Evolutionary conservation across 2,888 invertebrate species (phyloP).

Genomic region (Ectemnius cavifrons): DNA sequence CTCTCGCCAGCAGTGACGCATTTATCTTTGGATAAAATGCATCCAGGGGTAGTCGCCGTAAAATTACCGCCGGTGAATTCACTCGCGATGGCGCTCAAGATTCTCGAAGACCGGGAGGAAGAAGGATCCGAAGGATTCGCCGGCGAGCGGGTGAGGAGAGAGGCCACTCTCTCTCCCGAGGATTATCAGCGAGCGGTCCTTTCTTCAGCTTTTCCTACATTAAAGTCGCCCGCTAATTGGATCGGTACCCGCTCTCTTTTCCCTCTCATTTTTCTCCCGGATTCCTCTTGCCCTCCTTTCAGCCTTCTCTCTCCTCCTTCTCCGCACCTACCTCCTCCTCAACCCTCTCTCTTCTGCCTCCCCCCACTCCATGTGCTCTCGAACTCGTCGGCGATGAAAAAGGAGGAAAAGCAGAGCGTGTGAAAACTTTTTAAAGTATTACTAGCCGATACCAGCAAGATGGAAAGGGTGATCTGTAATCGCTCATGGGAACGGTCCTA

Average conservation of each 20-base stretch:
- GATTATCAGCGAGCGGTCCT: slow-evolving; percentile 66
- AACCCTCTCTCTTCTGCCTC: background rate
- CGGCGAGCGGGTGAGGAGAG: slow-evolving; percentile 32
- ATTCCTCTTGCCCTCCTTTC: slow-evolving; percentile 27
- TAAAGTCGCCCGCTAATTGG: slow-evolving; percentile 71
- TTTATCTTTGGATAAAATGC: slow-evolving; percentile 62
- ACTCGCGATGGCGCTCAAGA: slow-evolving; percentile 50
- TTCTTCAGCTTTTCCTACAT: slow-evolving; percentile 60
- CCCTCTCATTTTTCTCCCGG: slow-evolving; percentile 43
- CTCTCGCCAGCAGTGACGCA: slow-evolving; percentile 47
- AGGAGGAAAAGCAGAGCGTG: slow-evolving; percentile 23
- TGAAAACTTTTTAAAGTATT: background rate
- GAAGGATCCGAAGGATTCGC: slow-evolving; percentile 42
- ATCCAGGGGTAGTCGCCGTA: slow-evolving; percentile 68
- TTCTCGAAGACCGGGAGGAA: slow-evolving; percentile 26
- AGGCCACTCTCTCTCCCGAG: slow-evolving; percentile 51
- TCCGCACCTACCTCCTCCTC: too few relatives aligned
- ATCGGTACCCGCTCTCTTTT: slow-evolving; percentile 56
- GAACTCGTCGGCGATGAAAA: slow-evolving; percentile 9
- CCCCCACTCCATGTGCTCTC: background rate
- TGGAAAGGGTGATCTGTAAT: background rate
- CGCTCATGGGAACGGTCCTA: background rate
- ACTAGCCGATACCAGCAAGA: background rate
- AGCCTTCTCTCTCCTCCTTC: background rate
- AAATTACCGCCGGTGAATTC: slow-evolving; percentile 66